These are phyloP conservation scores for Maconellicoccus hirsutus DNA, from an alignment of 1,140 invertebrate genomes.

Conservation along the genomic window DNA sequence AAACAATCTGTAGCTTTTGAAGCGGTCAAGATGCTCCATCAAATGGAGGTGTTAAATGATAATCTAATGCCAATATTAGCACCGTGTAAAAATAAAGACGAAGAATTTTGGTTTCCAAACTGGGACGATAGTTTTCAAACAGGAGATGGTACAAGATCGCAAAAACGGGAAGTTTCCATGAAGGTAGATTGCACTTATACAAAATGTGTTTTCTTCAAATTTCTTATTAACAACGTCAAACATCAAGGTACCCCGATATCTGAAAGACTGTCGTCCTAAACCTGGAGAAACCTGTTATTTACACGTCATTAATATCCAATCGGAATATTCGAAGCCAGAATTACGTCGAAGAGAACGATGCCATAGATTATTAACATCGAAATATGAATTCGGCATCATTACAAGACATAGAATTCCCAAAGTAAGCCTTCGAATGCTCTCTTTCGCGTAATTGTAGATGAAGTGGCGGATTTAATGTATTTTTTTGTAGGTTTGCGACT, in stretches of 20 bases:
- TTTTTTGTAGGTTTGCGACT: background rate
- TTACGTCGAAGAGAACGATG: conserved; percentile 20
- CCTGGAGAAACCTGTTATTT: conserved; percentile 29
- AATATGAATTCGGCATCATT: conserved; percentile 24
- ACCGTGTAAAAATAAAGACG: conserved; percentile 27
- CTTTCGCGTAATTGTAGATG: no score
- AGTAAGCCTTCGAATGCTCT: conserved; percentile 10
- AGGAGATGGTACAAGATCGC: background rate
- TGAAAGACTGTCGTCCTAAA: conserved; percentile 16
- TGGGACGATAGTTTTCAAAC: conserved; percentile 35
- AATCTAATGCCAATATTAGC: conserved; percentile 55
- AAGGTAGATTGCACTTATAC: background rate
- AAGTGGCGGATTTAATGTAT: no score
- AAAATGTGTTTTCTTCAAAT: background rate
- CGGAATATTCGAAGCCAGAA: conserved; percentile 27
- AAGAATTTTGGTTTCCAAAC: conserved; percentile 38
- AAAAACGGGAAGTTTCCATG: background rate
- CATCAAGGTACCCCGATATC: conserved; percentile 19
- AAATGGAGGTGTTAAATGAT: conserved; percentile 65
- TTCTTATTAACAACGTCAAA: background rate
- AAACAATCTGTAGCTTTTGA: conserved; percentile 71
- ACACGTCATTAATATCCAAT: conserved; percentile 32
- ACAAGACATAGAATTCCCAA: conserved; percentile 21
- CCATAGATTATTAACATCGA: conserved; percentile 12
- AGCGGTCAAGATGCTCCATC: conserved; percentile 57